Conservation (phyloP, 35 echinoderm and acorn worm species). For the Heliocidaris tuberculata region DNA sequence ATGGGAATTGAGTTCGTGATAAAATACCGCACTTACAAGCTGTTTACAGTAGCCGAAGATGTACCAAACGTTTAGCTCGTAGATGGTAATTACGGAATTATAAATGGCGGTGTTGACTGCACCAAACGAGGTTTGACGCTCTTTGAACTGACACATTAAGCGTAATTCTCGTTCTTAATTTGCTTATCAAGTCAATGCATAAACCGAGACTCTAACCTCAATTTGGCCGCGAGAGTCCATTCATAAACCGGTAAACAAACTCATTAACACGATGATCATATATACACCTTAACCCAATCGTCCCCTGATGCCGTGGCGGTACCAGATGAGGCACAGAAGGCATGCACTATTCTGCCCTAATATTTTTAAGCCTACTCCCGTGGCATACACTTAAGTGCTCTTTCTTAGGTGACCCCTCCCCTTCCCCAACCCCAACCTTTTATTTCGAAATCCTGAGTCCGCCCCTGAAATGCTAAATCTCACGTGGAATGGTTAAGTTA, state of each 20-base stretch:
- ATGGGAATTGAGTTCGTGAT: too few species aligned
- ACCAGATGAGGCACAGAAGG: too few species aligned
- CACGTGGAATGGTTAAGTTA: too few species aligned
- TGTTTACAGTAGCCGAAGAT: neutral
- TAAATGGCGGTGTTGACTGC: neutral
- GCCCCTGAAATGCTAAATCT: neutral
- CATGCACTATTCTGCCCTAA: too few species aligned
- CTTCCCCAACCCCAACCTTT: neutral
- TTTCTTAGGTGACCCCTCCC: neutral
- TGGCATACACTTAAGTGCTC: neutral
- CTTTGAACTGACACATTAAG: neutral
- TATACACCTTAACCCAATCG: neutral
- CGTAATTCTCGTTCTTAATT: neutral
- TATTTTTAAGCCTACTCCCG: neutral
- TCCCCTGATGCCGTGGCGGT: neutral
- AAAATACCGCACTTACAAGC: neutral
- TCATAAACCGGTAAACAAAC: neutral
- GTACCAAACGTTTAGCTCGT: conserved; percentile 1
- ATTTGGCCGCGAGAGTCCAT: neutral
- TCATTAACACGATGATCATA: neutral
- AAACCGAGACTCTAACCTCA: neutral
- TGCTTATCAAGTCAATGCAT: neutral
- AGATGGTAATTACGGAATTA: neutral
- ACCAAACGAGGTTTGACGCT: neutral
- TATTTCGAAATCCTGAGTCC: neutral